Conservation (phyloP, 2,797 vertebrate genomes). For the Octomys mimax region DNA sequence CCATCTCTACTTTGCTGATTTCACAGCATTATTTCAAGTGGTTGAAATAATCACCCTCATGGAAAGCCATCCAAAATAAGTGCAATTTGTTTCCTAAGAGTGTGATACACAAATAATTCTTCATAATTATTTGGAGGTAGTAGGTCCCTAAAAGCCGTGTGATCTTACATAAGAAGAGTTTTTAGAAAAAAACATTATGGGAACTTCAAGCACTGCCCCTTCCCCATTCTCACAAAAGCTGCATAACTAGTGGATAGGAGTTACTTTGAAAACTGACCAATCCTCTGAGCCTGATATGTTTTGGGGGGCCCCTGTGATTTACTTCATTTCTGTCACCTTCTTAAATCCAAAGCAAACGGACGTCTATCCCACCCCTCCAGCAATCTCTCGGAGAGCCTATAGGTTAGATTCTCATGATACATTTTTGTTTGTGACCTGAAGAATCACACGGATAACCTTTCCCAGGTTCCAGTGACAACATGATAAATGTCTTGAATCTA, state of each 20-base stretch:
- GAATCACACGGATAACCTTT: conserved; percentile 77
- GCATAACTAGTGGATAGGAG: neutral
- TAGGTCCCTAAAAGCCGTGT: conserved; percentile 76
- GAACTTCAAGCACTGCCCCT: neutral
- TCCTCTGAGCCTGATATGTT: conserved; percentile 4
- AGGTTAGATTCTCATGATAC: conserved; percentile 73
- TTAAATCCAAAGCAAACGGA: conserved; percentile 24
- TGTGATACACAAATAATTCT: conserved; percentile 60
- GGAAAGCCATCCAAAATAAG: conserved; percentile 35
- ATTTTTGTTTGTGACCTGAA: conserved; percentile 75
- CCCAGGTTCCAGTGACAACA: conserved; percentile 79
- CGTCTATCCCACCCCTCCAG: conserved; percentile 51
- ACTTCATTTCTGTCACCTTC: conserved; percentile 72
- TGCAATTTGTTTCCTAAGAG: conserved; percentile 34
- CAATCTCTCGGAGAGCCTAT: conserved; percentile 68
- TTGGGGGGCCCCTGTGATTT: conserved; percentile 40
- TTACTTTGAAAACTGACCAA: conserved; percentile 61
- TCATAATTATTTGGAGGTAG: conserved; percentile 85
- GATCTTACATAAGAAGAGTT: conserved; percentile 42
- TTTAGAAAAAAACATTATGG: neutral
- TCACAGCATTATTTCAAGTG: conserved; percentile 59
- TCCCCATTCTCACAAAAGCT: neutral
- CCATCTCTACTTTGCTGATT: conserved; percentile 53
- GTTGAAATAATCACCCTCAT: conserved; percentile 44
- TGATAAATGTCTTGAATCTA: conserved; percentile 81